Percentiles rank a stretch among this genome's conserved stretches.
phyloP scores from a whole-genome alignment of 2,888 invertebrate species.

The Andrena fulva region DNA sequence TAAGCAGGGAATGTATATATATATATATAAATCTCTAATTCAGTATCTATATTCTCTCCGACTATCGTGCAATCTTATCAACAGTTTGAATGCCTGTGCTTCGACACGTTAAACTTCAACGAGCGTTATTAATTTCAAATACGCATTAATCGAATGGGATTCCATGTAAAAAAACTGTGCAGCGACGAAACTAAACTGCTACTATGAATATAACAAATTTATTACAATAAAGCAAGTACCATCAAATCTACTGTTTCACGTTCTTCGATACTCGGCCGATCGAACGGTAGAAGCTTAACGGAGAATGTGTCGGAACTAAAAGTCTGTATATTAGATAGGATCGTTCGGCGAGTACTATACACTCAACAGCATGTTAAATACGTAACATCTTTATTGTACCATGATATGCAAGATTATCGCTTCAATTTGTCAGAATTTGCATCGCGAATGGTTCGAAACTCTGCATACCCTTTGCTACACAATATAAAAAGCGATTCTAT shows the following conservation, averaged over 20 bases:
- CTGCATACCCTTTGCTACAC: conserved; percentile 21
- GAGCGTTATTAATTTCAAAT: neutral
- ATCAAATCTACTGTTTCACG: neutral
- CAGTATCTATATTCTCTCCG: neutral
- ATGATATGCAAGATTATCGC: conserved; percentile 43
- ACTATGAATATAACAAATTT: conserved; percentile 29
- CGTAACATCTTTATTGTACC: conserved; percentile 42
- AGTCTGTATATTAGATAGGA: conserved; percentile 8
- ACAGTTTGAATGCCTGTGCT: neutral
- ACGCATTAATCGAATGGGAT: neutral
- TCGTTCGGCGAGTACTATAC: conserved; percentile 12
- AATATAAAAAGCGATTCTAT: conserved; percentile 33
- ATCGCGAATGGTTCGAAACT: conserved; percentile 11
- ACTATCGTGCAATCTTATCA: neutral
- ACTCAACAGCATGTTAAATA: conserved; percentile 31
- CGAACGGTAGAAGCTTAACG: neutral
- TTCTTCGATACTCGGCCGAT: neutral
- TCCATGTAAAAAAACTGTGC: neutral
- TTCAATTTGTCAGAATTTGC: conserved; percentile 9
- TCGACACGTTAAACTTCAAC: neutral
- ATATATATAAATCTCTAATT: neutral
- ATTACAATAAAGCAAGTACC: conserved; percentile 32
- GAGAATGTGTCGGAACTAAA: neutral
- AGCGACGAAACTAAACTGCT: neutral
- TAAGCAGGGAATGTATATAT: neutral